A percentile compares a stretch with the other conserved stretches of the same genome.
These are phyloP conservation scores for Campaea margaritaria DNA, from an alignment of 2,888 invertebrate genomes.

Conservation along the genomic window DNA sequence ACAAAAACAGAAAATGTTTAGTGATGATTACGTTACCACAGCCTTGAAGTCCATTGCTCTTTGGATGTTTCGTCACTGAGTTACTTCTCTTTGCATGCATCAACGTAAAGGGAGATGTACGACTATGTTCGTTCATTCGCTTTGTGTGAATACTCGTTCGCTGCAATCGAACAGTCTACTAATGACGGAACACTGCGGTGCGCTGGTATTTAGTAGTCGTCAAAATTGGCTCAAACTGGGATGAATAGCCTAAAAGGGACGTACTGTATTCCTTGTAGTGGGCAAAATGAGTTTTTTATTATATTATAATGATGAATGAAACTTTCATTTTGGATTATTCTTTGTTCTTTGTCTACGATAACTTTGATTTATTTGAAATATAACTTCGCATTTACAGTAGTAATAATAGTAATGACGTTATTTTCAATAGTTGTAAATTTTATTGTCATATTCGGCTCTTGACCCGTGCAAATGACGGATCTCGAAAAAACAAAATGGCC, in stretches of 20 bases:
- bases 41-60: slow-evolving; percentile 14
- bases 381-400: too few species aligned
- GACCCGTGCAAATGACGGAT: slow-evolving; percentile 33
- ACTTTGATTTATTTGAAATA: too few species aligned
- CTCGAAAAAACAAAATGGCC: slow-evolving; percentile 51
- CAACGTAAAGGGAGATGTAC: neutral
- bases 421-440: too few species aligned
- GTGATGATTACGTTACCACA: neutral
- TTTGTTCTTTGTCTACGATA: neutral
- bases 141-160: neutral
- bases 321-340: too few species aligned
- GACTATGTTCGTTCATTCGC: neutral
- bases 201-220: too few species aligned
- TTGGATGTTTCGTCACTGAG: slow-evolving; percentile 12
- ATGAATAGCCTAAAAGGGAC: too few species aligned
- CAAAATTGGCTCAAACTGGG: too few species aligned
- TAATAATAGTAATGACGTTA: too few species aligned
- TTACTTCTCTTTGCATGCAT: neutral
- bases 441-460: slow-evolving; percentile 26
- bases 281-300: too few species aligned
- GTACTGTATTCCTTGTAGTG: too few species aligned
- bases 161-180: neutral
- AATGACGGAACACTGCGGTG: neutral
- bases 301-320: too few species aligned
- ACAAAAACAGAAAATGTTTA: neutral